Percentiles rank a stretch among this genome's conserved stretches.
Evolutionary conservation across 2,113 vertebrate genomes (phyloP).

Genomic region (Odontophorus gujanensis): DNA sequence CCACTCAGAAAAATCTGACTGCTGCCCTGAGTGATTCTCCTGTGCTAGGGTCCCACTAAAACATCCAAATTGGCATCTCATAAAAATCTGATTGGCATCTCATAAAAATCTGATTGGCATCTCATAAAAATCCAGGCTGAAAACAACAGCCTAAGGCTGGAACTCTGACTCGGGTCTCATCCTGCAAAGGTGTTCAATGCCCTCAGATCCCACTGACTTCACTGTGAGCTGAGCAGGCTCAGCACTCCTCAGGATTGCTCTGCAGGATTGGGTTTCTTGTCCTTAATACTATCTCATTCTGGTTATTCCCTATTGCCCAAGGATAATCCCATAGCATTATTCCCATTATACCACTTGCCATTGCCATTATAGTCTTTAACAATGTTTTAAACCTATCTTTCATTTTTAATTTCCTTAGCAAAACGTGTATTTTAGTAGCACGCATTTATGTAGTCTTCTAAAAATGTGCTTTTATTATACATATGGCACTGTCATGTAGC

Average conservation of each 20-base stretch:
- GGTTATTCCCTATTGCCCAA: conserved; percentile 75
- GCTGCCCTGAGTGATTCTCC: conserved; percentile 8
- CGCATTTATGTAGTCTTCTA: conserved; percentile 20
- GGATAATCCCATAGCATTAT: conserved; percentile 78
- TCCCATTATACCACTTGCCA: conserved; percentile 76
- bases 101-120: conserved; percentile 68
- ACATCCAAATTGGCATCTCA: conserved; percentile 66
- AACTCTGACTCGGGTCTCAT: conserved; percentile 44
- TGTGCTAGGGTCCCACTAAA: conserved; percentile 48
- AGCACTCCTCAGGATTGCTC: conserved; percentile 55
- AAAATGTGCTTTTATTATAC: conserved; percentile 54
- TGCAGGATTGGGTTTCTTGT: conserved; percentile 72
- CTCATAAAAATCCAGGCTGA: conserved; percentile 63
- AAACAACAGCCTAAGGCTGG: conserved; percentile 60
- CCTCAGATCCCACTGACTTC: conserved; percentile 19
- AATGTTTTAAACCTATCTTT: conserved; percentile 74
- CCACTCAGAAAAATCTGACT: not conserved
- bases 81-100: conserved; percentile 69
- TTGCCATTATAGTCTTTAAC: conserved; percentile 75
- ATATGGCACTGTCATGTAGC: conserved; percentile 36
- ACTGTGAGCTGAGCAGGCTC: not conserved
- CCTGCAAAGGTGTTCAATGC: conserved; percentile 39
- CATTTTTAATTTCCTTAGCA: conserved; percentile 73
- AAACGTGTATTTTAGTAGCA: conserved; percentile 65
- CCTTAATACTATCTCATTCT: conserved; percentile 79